Base-by-base conservation (phyloP, 1,140 invertebrate genomes). In the Lethrus apterus region DNA sequence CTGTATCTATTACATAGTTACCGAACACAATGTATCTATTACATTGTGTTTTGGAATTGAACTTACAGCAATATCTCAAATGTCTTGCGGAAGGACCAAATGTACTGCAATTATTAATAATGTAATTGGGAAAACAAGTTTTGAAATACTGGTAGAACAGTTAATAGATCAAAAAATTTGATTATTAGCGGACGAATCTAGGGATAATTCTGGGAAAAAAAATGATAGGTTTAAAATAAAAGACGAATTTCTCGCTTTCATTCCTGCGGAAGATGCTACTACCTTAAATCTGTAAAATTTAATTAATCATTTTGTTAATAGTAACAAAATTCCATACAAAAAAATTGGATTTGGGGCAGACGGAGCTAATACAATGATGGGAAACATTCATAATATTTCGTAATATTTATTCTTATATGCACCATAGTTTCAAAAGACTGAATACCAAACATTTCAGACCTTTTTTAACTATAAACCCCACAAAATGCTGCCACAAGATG, bases 291-390 rank as follows among this genome's bases (percentile, higher is more conserved):
- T 65, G 23, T 51, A 62, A 50, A 36, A 47, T 3, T 26, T 23
- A n/a, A 54, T 55, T 8, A 20, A 44, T 23, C 49, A 51, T 46
- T 60, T 55, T 55, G 63, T 68, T 52, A 32, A 48, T 20, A 29
- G 57, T 29, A 36, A 62, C 24, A 48, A 62, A 49, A 64, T 66
- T 62, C 60, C 59, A 3, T 63, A 57, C 41, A 59, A 62, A 52
- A 11, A 52, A 45, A 63, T 65, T 38, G 62, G 65, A 3, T 69
- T 67, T 58, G 63, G 58, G 31, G 47, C 63, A 45, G 67, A 68
- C 51, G 60, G 60, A 0, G 55, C 64, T 8, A 66, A 59, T 33
- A 36, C 46, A 7, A 69, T 68, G 60, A 58, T 66, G 50, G 65
- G 66, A 18, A 9, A 46, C 21, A 15, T 65, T n/a, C n/a, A n/a